These are phyloP conservation scores for Acanthisitta chloris DNA, from an alignment of 2,113 vertebrate species.

Conservation along the genomic window DNA sequence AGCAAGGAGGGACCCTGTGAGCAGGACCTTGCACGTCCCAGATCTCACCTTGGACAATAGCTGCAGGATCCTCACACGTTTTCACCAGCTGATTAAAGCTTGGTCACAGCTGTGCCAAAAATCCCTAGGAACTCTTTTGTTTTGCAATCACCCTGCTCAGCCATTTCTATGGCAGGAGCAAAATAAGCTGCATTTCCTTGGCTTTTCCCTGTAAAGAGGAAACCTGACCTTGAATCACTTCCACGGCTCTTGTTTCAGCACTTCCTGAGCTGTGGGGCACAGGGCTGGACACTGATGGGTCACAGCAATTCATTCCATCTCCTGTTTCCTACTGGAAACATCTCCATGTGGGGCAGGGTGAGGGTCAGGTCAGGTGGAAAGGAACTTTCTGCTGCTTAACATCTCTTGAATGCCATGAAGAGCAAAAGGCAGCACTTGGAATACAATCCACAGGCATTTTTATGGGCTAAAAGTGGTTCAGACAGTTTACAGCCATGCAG, in stretches of 20 bases:
- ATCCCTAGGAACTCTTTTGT: background rate
- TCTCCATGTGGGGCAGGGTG: background rate
- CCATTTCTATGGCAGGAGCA: background rate
- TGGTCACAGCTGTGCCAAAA: background rate
- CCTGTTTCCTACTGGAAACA: background rate
- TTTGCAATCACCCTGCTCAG: background rate
- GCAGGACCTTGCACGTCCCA: background rate
- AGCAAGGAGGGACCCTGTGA: background rate
- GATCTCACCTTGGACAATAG: rapidly evolving
- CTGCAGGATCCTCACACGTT: background rate
- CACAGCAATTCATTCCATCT: background rate
- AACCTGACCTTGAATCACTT: background rate
- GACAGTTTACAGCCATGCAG: background rate
- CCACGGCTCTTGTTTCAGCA: background rate
- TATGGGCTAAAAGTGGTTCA: background rate
- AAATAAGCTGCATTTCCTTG: background rate
- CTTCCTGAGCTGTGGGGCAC: background rate
- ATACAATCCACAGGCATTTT: background rate
- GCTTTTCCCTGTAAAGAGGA: background rate
- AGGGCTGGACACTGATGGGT: background rate
- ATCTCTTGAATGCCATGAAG: background rate
- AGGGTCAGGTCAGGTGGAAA: background rate
- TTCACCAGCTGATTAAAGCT: background rate
- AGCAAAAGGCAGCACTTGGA: background rate
- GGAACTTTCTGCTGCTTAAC: background rate